Evolutionary conservation across 1,140 invertebrate genomes (phyloP).

Genomic region (Thaumatotibia leucotreta): DNA sequence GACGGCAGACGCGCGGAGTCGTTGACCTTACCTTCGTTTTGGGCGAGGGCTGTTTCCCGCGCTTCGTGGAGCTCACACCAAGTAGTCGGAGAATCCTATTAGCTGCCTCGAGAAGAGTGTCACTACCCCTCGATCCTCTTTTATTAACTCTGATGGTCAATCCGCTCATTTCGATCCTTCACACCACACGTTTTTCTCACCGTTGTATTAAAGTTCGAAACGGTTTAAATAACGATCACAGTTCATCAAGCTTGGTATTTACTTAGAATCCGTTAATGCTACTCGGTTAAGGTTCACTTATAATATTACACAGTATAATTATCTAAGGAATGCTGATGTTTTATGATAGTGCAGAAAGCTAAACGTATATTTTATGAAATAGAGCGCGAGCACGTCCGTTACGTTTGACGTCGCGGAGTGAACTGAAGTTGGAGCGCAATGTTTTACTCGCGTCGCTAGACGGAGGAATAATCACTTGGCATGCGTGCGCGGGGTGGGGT

Average conservation of each 20-base stretch:
- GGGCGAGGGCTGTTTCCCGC: constrained; percentile 70
- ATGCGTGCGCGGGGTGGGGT: constrained; percentile 16
- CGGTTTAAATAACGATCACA: constrained; percentile 62
- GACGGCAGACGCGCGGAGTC: constrained; percentile 32
- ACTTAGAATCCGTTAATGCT: constrained; percentile 24
- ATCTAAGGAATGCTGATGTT: constrained; percentile 54
- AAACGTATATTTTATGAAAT: constrained; percentile 19
- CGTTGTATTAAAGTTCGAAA: constrained; percentile 59
- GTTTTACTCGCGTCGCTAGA: constrained; percentile 12
- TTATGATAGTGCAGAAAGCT: constrained; percentile 28
- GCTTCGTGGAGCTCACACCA: constrained; percentile 72
- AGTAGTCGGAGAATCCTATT: constrained; percentile 75
- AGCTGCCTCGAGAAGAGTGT: constrained; percentile 73
- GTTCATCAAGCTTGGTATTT: constrained; percentile 52
- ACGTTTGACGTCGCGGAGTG: constrained; percentile 28
- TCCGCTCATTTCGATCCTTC: constrained; percentile 73
- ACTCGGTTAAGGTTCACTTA: constrained; percentile 22
- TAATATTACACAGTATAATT: constrained; percentile 31
- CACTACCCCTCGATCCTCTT: constrained; percentile 75
- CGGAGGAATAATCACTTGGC: constrained; percentile 5
- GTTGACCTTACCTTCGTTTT: constrained; percentile 72
- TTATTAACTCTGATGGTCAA: constrained; percentile 75
- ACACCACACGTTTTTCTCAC: constrained; percentile 51
- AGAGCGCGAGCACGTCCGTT: constrained; percentile 47
- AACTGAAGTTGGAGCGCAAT: constrained; percentile 8